phyloP scores from a whole-genome alignment of 1,140 invertebrate genomes.

The Probaryconus sp. region DNA sequence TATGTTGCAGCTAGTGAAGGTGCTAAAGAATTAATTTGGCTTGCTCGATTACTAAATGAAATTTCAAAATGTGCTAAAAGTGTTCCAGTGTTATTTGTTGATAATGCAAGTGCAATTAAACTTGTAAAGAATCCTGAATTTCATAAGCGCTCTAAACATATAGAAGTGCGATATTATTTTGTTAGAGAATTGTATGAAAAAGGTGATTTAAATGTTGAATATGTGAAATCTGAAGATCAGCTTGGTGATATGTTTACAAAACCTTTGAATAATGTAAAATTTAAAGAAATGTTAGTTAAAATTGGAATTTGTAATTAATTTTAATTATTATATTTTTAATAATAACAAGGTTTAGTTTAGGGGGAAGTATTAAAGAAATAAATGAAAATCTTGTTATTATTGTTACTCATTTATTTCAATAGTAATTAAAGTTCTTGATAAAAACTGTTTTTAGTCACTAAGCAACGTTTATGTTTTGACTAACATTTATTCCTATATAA shows the following conservation, averaged over 20 bases:
- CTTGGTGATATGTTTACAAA: conserved; percentile 19
- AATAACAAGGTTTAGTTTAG: too few species aligned
- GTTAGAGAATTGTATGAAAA: conserved; percentile 35
- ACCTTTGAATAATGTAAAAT: too few species aligned
- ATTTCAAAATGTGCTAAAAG: not conserved
- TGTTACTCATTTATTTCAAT: too few species aligned
- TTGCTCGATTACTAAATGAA: conserved; percentile 54
- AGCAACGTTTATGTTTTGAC: too few species aligned
- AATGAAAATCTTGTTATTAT: too few species aligned
- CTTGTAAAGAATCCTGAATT: conserved; percentile 50
- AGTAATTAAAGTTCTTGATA: too few species aligned
- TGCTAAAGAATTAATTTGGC: conserved; percentile 64
- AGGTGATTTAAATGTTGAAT: conserved; percentile 29
- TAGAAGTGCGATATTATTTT: conserved; percentile 57
- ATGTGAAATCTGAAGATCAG: conserved; percentile 43
- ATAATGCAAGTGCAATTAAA: conserved; percentile 63
- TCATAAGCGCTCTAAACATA: conserved; percentile 61
- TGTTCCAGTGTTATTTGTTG: conserved; percentile 6
- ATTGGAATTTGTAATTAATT: too few species aligned
- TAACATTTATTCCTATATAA: too few species aligned
- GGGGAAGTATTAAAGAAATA: too few species aligned
- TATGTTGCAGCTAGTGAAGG: conserved; percentile 61
- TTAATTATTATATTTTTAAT: too few species aligned
- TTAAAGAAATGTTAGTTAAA: too few species aligned
- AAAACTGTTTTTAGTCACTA: too few species aligned